Conservation (phyloP, 1,140 invertebrate genomes). For the Myzus persicae region DNA sequence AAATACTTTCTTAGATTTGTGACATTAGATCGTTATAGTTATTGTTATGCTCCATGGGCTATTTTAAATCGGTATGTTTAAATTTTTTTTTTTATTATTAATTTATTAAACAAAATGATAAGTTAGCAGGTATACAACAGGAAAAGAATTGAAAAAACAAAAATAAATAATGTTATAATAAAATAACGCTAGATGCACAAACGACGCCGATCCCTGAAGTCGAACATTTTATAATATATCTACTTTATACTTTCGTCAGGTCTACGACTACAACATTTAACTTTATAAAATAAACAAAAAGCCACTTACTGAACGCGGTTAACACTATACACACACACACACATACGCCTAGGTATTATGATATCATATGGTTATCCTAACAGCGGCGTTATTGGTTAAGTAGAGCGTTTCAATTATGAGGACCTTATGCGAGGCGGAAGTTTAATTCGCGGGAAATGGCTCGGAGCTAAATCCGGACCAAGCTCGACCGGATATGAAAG, state of each 20-base stretch:
- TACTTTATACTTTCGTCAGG: neutral
- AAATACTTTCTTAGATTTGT: neutral
- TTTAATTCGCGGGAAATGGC: constrained; percentile 5
- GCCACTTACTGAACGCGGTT: neutral
- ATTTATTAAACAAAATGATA: neutral
- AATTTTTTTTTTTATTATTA: neutral
- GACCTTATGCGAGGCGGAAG: neutral
- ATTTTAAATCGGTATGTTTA: no score
- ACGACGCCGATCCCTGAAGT: neutral
- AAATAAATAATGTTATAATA: neutral
- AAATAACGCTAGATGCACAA: neutral
- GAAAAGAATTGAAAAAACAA: no score
- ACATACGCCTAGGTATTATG: neutral
- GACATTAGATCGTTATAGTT: neutral
- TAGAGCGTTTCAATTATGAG: neutral
- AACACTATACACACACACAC: neutral
- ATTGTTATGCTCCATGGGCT: neutral
- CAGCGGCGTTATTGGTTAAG: neutral
- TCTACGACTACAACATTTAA: neutral
- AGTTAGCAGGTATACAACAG: neutral
- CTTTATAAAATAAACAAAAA: neutral
- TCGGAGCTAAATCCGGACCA: neutral
- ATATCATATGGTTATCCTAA: neutral
- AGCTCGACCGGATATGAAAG: neutral
- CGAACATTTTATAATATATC: neutral